Conservation (phyloP, 92 coral and sea anemone species). For the Phymanthus crucifer region DNA sequence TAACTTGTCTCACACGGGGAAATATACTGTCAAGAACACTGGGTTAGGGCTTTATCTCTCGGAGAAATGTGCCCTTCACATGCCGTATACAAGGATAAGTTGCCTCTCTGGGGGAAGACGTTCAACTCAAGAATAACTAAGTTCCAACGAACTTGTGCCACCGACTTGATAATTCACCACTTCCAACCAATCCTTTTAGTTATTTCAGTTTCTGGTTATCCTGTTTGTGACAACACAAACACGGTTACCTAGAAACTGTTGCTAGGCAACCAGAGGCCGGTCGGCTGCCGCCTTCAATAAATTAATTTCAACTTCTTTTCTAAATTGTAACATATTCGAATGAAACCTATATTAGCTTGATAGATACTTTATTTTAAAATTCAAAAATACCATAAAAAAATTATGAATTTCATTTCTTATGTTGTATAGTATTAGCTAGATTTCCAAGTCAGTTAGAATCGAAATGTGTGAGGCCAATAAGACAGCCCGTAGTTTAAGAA, state of each 20-base stretch:
- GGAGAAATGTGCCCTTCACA: too few species aligned
- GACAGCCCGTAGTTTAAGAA: too few species aligned
- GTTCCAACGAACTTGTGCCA: neutral
- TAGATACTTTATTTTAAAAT: neutral
- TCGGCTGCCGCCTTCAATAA: neutral
- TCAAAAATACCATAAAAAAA: neutral
- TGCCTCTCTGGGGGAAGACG: too few species aligned
- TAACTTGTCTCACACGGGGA: too few species aligned
- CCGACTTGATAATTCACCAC: neutral
- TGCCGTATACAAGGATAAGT: too few species aligned
- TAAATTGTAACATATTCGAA: neutral
- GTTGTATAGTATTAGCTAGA: neutral
- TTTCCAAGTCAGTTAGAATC: neutral
- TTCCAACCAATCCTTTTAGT: neutral
- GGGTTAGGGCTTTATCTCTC: too few species aligned
- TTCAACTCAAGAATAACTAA: neutral
- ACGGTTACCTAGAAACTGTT: neutral
- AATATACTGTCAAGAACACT: too few species aligned
- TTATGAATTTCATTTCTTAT: neutral
- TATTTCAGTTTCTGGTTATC: neutral
- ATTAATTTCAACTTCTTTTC: neutral
- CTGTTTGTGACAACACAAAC: neutral
- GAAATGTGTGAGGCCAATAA: neutral
- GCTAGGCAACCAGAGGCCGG: neutral
- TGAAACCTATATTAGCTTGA: slow-evolving; percentile 3